Percentiles rank a stretch among this genome's conserved stretches.
phyloP scores from a whole-genome alignment of 2,888 invertebrate species.

The Dolomedes plantarius region DNA sequence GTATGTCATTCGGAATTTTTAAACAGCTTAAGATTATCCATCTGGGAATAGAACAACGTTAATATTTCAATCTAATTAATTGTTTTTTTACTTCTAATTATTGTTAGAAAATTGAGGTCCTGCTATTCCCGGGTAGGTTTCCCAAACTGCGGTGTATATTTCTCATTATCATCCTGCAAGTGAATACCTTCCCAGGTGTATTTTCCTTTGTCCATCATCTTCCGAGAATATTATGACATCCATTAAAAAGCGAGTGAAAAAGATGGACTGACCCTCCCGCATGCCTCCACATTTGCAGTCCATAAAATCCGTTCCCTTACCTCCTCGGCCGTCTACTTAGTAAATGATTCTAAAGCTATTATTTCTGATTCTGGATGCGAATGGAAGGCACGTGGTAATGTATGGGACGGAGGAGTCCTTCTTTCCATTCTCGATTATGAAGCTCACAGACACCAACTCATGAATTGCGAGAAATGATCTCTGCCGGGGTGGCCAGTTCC shows the following conservation, averaged over 20 bases:
- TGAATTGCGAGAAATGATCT: constrained; percentile 14
- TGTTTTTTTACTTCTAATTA: too few relatives aligned
- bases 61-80: too few relatives aligned
- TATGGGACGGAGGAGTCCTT: neutral
- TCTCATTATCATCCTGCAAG: too few relatives aligned
- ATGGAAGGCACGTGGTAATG: neutral
- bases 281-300: neutral
- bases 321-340: neutral
- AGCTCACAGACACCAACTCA: neutral
- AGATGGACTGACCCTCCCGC: neutral
- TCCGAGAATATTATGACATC: neutral
- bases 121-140: too few relatives aligned
- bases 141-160: too few relatives aligned
- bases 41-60: too few relatives aligned
- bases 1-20: too few relatives aligned
- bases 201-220: neutral
- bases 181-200: too few relatives aligned
- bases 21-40: too few relatives aligned
- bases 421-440: constrained; percentile 6
- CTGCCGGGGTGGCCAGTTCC: constrained; percentile 2
- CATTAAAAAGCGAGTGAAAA: neutral
- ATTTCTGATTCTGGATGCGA: neutral
- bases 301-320: neutral
- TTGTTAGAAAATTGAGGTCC: too few relatives aligned
- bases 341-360: constrained; percentile 3